Percentiles rank a stretch among this genome's conserved stretches.
Evolutionary conservation across 1,140 invertebrate species (phyloP).

Genomic region (Lycorma delicatula): DNA sequence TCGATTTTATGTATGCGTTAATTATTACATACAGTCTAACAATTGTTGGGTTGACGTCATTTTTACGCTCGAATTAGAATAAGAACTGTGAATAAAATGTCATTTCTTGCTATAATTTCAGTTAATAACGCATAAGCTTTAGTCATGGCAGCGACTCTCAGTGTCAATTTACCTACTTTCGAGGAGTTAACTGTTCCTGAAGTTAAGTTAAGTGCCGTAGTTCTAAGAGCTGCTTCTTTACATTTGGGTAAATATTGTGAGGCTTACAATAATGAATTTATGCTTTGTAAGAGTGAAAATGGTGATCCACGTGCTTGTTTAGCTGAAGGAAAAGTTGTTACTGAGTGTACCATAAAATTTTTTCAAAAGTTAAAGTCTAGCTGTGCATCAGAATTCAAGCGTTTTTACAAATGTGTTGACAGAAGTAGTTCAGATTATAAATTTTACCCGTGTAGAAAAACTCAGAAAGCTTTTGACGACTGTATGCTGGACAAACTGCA

Average conservation of each 20-base stretch:
- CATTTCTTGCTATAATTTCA: no score
- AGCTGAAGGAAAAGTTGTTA: conserved; percentile 84
- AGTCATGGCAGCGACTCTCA: no score
- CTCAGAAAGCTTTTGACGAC: conserved; percentile 74
- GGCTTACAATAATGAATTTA: conserved; percentile 86
- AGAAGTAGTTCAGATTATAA: conserved; percentile 58
- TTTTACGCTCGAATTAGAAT: no score
- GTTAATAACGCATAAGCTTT: no score
- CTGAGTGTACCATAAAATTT: conserved; percentile 82
- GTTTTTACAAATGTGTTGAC: conserved; percentile 81
- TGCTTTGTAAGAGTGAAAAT: conserved; percentile 76
- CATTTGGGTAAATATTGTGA: conserved; percentile 91
- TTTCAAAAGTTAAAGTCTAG: conserved; percentile 78
- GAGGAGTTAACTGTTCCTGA: conserved; percentile 80
- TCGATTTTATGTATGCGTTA: no score
- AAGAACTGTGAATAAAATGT: no score
- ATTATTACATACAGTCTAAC: no score
- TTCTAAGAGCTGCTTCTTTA: conserved; percentile 69
- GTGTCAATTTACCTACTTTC: conserved; percentile 60
- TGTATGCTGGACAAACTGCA: conserved; percentile 80
- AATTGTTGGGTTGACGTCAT: no score
- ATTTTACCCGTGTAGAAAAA: conserved; percentile 64
- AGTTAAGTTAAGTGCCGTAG: conserved; percentile 71
- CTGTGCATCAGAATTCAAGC: conserved; percentile 75
- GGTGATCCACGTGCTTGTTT: conserved; percentile 82